Evolutionary conservation across 2,113 vertebrate genomes (phyloP).

Genomic region (Barbus barbus): DNA sequence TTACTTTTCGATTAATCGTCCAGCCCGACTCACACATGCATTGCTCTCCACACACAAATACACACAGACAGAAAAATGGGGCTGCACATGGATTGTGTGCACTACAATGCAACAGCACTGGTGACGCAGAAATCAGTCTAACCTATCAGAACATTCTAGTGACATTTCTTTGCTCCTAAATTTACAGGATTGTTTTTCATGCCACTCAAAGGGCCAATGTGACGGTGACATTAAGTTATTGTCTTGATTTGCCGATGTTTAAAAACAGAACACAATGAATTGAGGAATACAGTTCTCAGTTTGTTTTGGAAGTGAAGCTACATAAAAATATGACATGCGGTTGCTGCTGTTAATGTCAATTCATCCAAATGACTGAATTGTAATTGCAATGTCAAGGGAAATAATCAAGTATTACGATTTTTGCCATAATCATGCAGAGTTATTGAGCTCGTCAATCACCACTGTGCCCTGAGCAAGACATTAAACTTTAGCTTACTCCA

Average conservation of each 20-base stretch:
- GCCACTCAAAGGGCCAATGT: too few relatives aligned
- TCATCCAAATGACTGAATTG: not conserved
- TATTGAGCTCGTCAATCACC: not conserved
- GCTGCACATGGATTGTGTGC: too few relatives aligned
- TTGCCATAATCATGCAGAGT: not conserved
- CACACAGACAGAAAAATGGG: too few relatives aligned
- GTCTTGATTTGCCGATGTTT: not conserved
- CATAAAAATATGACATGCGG: not conserved
- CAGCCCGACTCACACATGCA: too few relatives aligned
- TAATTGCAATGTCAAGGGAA: not conserved
- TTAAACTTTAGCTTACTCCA: not conserved
- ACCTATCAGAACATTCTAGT: too few relatives aligned
- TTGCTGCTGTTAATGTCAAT: not conserved
- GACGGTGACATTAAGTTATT: too few relatives aligned
- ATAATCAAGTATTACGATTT: not conserved
- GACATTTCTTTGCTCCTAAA: too few relatives aligned
- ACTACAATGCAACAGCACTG: too few relatives aligned
- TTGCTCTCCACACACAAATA: too few relatives aligned
- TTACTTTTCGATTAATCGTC: too few relatives aligned
- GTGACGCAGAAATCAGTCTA: too few relatives aligned
- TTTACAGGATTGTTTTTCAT: too few relatives aligned
- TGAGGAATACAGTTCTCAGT: not conserved
- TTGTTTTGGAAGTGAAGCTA: not conserved
- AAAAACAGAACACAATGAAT: not conserved
- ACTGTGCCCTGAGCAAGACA: not conserved